Percentiles rank a stretch among this genome's conserved stretches.
phyloP scores from a whole-genome alignment of 1,140 invertebrate genomes.

The Cydia splendana region DNA sequence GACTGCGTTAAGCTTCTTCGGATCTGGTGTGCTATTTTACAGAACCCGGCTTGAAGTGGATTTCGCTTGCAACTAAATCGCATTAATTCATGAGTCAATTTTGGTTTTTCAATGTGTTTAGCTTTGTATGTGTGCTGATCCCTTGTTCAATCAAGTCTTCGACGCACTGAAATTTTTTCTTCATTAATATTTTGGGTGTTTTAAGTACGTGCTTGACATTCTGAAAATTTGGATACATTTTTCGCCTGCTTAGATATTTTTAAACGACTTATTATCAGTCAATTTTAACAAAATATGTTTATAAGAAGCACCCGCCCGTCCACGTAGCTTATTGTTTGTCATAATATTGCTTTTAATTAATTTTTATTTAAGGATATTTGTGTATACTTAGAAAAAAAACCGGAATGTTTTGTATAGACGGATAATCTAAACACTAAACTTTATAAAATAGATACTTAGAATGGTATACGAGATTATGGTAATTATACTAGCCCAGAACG shows the following conservation, averaged over 20 bases:
- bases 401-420: too few species aligned
- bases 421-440: too few species aligned
- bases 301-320: neutral
- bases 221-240: neutral
- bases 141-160: slow-evolving; percentile 12
- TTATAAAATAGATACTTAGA: too few species aligned
- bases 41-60: slow-evolving; percentile 6
- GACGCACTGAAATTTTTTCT: neutral
- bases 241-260: neutral
- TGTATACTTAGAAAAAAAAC: too few species aligned
- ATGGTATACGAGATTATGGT: too few species aligned
- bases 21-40: neutral
- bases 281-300: neutral
- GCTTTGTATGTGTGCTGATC: slow-evolving; percentile 16
- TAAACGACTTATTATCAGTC: neutral
- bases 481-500: too few species aligned
- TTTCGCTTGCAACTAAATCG: neutral
- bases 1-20: neutral
- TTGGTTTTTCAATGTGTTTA: slow-evolving; percentile 5
- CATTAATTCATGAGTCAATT: neutral
- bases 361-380: neutral
- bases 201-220: neutral
- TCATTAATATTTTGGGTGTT: neutral
- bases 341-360: too few species aligned
- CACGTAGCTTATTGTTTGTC: neutral